phyloP scores from a whole-genome alignment of 1,140 invertebrate species.

The Drosophila ironensis region DNA sequence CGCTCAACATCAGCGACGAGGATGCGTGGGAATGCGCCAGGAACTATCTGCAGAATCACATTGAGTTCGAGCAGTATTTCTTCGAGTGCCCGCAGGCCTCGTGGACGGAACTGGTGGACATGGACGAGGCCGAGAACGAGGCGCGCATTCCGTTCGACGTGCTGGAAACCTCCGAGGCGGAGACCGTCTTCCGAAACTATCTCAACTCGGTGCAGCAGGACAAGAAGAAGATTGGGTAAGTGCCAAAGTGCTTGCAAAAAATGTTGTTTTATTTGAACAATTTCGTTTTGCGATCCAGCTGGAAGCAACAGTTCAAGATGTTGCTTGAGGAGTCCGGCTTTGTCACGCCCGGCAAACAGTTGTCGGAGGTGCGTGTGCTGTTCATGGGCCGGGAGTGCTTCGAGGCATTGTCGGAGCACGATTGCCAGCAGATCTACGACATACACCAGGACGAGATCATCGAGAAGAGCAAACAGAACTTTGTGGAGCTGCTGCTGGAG shows the following conservation, averaged over 20 bases:
- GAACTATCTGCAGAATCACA: slow-evolving; percentile 91
- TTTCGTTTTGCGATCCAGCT: slow-evolving; percentile 84
- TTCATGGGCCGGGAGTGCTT: slow-evolving; percentile 98
- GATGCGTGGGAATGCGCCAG: slow-evolving; percentile 94
- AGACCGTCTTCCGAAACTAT: slow-evolving; percentile 95
- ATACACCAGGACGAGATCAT: slow-evolving; percentile 96
- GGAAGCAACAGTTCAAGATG: slow-evolving; percentile 96
- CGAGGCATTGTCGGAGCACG: slow-evolving; percentile 93
- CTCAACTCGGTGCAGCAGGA: slow-evolving; percentile 95
- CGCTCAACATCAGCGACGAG: slow-evolving; percentile 83
- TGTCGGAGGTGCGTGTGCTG: slow-evolving; percentile 95
- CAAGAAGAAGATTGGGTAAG: slow-evolving; percentile 94
- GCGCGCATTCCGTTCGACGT: slow-evolving; percentile 95
- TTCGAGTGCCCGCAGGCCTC: slow-evolving; percentile 90
- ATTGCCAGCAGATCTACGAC: slow-evolving; percentile 96
- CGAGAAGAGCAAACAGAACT: slow-evolving; percentile 95
- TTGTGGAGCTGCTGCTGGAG: slow-evolving; percentile 95
- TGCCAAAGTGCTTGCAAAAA: too few species aligned
- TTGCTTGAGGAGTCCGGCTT: slow-evolving; percentile 96
- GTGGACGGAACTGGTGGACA: slow-evolving; percentile 87
- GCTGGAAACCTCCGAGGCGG: slow-evolving; percentile 93
- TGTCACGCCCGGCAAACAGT: slow-evolving; percentile 95
- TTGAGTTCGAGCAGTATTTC: slow-evolving; percentile 95
- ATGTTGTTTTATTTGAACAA: neutral
- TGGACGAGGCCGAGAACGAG: slow-evolving; percentile 87